These are phyloP conservation scores for Rhabdomys pumilio DNA, from an alignment of 2,797 vertebrate genomes.

Conservation along the genomic window DNA sequence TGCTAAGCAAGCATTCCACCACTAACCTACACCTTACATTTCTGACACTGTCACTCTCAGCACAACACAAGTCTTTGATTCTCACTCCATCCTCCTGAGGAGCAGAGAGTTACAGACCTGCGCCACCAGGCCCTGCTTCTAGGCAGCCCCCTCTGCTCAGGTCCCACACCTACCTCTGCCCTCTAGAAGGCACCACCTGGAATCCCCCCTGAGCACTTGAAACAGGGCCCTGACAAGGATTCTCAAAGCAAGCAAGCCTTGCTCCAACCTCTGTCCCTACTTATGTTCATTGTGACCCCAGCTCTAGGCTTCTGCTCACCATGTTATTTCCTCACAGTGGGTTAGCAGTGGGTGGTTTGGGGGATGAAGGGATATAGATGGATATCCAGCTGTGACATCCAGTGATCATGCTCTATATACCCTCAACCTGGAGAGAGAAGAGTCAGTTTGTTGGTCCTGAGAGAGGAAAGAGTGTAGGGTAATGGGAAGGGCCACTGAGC, in stretches of 20 bases:
- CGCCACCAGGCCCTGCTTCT: neutral
- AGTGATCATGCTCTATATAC: too few species aligned
- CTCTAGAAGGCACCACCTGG: neutral
- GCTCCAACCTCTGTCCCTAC: neutral
- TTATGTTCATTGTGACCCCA: neutral
- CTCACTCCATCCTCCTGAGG: neutral
- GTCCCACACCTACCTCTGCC: neutral
- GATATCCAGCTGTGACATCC: neutral
- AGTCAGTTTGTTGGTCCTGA: neutral
- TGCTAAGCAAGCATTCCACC: neutral
- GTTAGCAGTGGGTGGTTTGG: neutral
- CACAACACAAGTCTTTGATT: neutral
- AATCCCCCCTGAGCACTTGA: neutral
- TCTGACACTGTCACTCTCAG: neutral
- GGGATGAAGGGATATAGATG: neutral
- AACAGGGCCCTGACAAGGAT: neutral
- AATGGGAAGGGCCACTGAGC: fast-evolving
- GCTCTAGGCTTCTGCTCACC: neutral
- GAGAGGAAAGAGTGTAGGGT: neutral
- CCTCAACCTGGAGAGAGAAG: neutral
- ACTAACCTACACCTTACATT: neutral
- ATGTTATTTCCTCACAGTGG: neutral
- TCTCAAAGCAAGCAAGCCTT: neutral
- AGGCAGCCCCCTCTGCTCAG: neutral
- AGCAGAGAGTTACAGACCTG: neutral